Evolutionary conservation across 2,113 vertebrate species (phyloP), one percentile per base, ranked within the genome.

Genomic region (Oreochromis niloticus): DNA sequence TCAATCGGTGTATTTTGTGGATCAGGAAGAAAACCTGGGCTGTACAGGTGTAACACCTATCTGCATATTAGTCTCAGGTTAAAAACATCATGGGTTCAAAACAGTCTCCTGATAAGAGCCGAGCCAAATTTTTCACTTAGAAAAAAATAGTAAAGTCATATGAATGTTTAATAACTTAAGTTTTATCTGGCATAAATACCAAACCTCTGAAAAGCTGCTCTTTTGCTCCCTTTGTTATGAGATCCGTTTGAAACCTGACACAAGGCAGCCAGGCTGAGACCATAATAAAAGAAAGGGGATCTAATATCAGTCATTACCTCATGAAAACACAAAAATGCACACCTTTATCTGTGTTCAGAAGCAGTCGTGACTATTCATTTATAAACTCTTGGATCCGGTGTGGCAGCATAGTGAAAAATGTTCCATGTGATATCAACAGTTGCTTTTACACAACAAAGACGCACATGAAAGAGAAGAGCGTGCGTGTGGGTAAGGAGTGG

Each of bases 161-260:
- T 9, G 5, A 13, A 73, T 73, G 4, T 30, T 57, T 78, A 11
- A 24, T 27, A 43, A 32, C 13, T 46, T 11, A 13, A 0, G 7
- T 43, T 80, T 2, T 13, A 27, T 7, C 10, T 12, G 16, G 32
- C 9, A 48, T 61, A 75, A 32, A 11, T 34, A 55, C 9, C 12
- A 10, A 73, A 46, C 50, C 55, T 55, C 16, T 43, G n/a, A 39
- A 57, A 83, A 46, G 6, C 17, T 39, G 7, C 32, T 59, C 5
- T 39, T 71, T 27, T 57, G 13, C 22, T 80, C 13, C 27, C 46
- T 19, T 24, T 30, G 6, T 22, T 30, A 32, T 6, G 14, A 66
- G 9, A 56, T 2, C 11, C 16, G 8, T 84, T 48, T 86, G 92
- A 93, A 92, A 93, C 85, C 59, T 78, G 92, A 93, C 46, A 81